Percentiles rank a stretch among this genome's conserved stretches.
These are phyloP conservation scores for Stichopus chloronotus DNA, from an alignment of 35 echinoderm and acorn worm species.

Conservation along the genomic window DNA sequence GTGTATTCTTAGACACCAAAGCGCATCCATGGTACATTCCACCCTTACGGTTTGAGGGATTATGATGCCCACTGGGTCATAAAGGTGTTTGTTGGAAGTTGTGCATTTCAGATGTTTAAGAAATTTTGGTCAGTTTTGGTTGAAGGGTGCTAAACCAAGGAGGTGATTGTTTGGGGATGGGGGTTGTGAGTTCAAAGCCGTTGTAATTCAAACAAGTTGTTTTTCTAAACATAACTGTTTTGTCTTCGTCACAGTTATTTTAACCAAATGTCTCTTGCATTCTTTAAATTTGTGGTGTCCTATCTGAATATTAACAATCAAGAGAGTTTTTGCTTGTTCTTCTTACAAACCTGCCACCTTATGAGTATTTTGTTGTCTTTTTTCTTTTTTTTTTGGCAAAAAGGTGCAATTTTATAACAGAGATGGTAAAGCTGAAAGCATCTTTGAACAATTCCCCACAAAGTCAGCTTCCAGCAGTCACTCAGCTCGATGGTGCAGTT, in stretches of 20 bases:
- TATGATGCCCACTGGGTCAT: background rate
- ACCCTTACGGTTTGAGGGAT: background rate
- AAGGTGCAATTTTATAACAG: constrained; percentile 3
- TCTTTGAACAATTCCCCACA: too few species aligned
- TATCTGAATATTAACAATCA: background rate
- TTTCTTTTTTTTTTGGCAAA: background rate
- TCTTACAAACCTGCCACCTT: background rate
- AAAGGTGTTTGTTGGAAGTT: constrained; percentile 18
- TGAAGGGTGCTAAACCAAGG: too few species aligned
- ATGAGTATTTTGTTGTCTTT: constrained; percentile 1
- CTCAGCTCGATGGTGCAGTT: too few species aligned
- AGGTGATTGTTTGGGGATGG: background rate
- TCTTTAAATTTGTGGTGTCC: too few species aligned
- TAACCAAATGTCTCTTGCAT: too few species aligned
- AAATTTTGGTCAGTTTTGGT: background rate
- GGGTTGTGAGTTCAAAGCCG: too few species aligned
- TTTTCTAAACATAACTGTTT: too few species aligned
- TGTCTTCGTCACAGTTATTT: too few species aligned
- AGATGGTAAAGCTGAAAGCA: too few species aligned
- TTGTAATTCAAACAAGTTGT: too few species aligned
- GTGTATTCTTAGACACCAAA: constrained; percentile 47
- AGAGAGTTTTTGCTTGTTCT: background rate
- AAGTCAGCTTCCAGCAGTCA: too few species aligned
- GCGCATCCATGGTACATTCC: constrained; percentile 33
- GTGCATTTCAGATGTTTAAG: constrained; percentile 42